Percentiles rank a stretch among this genome's conserved stretches.
Conservation (phyloP, 2,113 vertebrate species). For the Elgaria multicarinata region DNA sequence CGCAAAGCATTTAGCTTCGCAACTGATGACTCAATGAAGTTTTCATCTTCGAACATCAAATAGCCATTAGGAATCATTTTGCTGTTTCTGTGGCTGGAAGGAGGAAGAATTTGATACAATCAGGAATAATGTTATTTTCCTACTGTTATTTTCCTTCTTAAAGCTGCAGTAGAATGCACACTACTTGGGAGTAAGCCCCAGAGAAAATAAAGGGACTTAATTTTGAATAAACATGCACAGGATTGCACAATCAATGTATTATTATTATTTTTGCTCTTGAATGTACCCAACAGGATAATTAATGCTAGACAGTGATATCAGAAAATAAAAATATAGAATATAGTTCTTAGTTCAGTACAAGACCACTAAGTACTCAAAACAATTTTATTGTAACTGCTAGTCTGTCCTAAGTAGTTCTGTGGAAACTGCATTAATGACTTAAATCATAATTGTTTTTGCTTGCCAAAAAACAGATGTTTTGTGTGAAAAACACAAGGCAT, state of each 20-base stretch:
- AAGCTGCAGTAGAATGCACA: background rate
- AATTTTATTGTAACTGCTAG: background rate
- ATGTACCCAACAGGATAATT: background rate
- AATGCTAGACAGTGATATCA: background rate
- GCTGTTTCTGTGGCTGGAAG: conserved; percentile 65
- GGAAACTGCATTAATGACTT: background rate
- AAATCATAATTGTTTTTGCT: background rate
- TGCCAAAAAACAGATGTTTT: background rate
- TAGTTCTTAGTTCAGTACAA: background rate
- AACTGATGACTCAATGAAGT: conserved; percentile 97
- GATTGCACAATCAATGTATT: background rate
- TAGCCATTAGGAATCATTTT: conserved; percentile 98
- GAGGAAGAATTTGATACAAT: accelerated
- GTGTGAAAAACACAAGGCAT: background rate
- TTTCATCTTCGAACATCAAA: conserved; percentile 98
- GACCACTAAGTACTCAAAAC: background rate
- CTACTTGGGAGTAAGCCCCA: background rate
- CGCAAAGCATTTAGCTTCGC: conserved; percentile 98
- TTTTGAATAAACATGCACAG: background rate
- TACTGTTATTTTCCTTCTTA: background rate
- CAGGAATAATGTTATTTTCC: background rate
- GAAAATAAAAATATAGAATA: background rate
- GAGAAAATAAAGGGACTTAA: background rate
- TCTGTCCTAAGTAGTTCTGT: background rate
- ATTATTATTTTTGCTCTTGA: accelerated